These are phyloP conservation scores for Ctenochaetus hawaiiensis DNA, from an alignment of 2,797 vertebrate genomes.

Conservation along the genomic window DNA sequence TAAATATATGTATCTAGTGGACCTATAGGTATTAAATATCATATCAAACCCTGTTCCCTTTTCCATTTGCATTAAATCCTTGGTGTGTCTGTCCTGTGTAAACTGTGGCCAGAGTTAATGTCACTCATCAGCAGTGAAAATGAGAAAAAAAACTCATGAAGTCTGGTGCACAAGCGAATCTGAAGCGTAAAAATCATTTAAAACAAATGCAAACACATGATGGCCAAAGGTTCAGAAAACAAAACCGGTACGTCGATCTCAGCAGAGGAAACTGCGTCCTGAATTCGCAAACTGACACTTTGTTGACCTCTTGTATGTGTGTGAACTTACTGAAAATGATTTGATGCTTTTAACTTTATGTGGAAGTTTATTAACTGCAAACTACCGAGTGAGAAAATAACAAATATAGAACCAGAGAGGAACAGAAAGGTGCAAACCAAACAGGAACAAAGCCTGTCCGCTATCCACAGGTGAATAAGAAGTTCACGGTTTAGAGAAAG, in stretches of 20 bases:
- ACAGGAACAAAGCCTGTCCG: background rate
- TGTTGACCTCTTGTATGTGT: background rate
- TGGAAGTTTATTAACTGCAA: background rate
- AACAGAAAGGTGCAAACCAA: background rate
- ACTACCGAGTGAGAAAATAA: background rate
- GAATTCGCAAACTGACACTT: background rate
- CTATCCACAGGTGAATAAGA: background rate
- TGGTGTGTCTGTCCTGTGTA: conserved; percentile 83
- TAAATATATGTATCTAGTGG: conserved; percentile 36
- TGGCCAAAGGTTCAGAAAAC: background rate
- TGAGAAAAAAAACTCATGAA: background rate
- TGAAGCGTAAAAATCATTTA: background rate
- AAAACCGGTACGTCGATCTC: background rate
- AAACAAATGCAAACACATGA: background rate
- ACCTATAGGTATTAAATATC: conserved; percentile 8
- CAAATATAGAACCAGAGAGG: background rate
- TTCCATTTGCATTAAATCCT: conserved; percentile 71
- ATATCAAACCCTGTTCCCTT: background rate
- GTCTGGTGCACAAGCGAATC: background rate
- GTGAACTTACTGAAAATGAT: background rate
- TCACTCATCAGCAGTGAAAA: background rate
- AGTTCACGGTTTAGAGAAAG: no score
- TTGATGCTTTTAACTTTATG: background rate
- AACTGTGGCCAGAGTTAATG: conserved; percentile 66
- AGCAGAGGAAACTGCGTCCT: no score